phyloP scores from a whole-genome alignment of 2,797 vertebrate genomes.

The Myoxocephalus aenaeus region DNA sequence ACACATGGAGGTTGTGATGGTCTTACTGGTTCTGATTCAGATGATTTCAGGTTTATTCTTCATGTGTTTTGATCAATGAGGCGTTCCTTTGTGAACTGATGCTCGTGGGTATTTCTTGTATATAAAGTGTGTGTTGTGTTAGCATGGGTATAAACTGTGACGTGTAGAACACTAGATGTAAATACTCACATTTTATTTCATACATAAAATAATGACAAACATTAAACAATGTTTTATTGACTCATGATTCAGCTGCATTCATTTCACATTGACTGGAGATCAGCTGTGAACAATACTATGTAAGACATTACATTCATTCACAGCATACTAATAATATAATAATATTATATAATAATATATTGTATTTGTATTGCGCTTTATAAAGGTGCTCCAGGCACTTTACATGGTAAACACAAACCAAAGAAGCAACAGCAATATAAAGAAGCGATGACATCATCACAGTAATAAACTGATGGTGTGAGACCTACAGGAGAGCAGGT shows the following conservation, averaged over 20 bases:
- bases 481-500: too few relatives aligned
- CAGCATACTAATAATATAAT: too few relatives aligned
- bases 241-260: conserved; percentile 12
- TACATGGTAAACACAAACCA: too few relatives aligned
- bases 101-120: conserved; percentile 77
- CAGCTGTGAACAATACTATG: too few relatives aligned
- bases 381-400: too few relatives aligned
- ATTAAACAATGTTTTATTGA: conserved; percentile 86
- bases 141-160: too few relatives aligned
- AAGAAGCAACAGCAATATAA: too few relatives aligned
- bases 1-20: conserved; percentile 68
- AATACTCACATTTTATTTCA: conserved; percentile 88
- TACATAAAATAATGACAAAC: conserved; percentile 91
- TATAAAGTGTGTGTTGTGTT: conserved; percentile 90
- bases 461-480: too few relatives aligned
- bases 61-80: conserved; percentile 90
- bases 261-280: background rate
- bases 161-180: conserved; percentile 92
- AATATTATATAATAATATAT: too few relatives aligned
- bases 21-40: conserved; percentile 84
- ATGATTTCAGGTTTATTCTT: conserved; percentile 80
- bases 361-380: too few relatives aligned
- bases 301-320: too few relatives aligned
- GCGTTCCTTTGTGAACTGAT: conserved; percentile 61
- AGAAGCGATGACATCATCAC: too few relatives aligned